phyloP scores from a whole-genome alignment of 2,113 vertebrate genomes.

The Solea senegalensis region DNA sequence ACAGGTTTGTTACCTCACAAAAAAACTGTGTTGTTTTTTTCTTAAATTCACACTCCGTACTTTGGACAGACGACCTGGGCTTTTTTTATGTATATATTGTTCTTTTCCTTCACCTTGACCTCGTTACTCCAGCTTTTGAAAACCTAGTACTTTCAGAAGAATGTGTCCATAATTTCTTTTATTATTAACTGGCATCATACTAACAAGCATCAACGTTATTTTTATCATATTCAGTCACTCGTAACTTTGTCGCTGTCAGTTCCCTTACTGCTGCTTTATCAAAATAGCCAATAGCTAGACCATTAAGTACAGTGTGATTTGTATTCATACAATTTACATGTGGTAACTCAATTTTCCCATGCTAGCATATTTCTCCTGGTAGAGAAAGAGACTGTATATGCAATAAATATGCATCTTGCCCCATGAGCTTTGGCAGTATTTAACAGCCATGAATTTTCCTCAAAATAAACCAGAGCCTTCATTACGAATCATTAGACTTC shows the following conservation, averaged over 20 bases:
- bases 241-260: background rate
- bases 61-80: too few relatives aligned
- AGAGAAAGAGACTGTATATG: slow-evolving; percentile 46
- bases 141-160: too few relatives aligned
- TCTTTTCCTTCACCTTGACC: too few relatives aligned
- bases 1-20: slow-evolving; percentile 1
- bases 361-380: slow-evolving; percentile 15
- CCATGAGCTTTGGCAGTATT: slow-evolving; percentile 35
- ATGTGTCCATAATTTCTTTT: too few relatives aligned
- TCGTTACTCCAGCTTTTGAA: too few relatives aligned
- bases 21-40: background rate
- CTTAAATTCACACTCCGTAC: background rate
- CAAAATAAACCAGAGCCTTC: slow-evolving; percentile 39
- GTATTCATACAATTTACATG: background rate
- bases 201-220: too few relatives aligned
- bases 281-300: background rate
- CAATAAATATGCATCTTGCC: slow-evolving; percentile 41
- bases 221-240: background rate
- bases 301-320: background rate
- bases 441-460: slow-evolving; percentile 23
- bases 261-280: background rate
- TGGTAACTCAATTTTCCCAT: slow-evolving; percentile 12
- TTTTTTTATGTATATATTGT: too few relatives aligned
- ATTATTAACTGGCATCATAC: too few relatives aligned
- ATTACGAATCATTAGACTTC: slow-evolving; percentile 68